Percentiles rank a stretch among this genome's conserved stretches.
phyloP scores from a whole-genome alignment of 2,797 vertebrate species.

The Thaleichthys pacificus region DNA sequence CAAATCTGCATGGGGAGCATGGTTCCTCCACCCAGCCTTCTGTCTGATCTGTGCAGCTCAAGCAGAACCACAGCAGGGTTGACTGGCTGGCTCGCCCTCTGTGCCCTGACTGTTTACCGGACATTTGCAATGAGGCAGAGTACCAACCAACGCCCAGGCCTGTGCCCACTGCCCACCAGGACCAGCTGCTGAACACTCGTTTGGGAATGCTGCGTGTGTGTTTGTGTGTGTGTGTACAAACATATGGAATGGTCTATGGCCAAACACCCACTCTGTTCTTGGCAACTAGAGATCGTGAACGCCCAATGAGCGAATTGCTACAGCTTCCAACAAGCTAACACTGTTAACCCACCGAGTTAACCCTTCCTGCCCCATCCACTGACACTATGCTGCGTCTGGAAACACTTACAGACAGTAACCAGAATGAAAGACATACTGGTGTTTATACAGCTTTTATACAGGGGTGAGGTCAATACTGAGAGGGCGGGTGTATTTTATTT shows the following conservation, averaged over 20 bases:
- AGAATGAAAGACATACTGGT: conserved; percentile 16
- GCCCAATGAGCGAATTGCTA: conserved; percentile 63
- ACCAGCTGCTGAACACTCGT: conserved; percentile 31
- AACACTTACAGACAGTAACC: background rate
- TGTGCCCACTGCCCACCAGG: conserved; percentile 22
- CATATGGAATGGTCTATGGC: conserved; percentile 43
- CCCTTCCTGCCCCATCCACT: conserved; percentile 15
- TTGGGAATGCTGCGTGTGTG: conserved; percentile 5
- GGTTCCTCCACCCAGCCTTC: background rate
- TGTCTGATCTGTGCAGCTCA: conserved; percentile 4
- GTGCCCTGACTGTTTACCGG: conserved; percentile 31
- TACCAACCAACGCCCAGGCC: conserved; percentile 30
- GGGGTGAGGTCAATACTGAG: conserved; percentile 46
- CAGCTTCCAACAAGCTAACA: conserved; percentile 34
- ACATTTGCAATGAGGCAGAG: conserved; percentile 30
- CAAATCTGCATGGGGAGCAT: background rate
- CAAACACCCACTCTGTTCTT: conserved; percentile 63
- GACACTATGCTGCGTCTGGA: background rate
- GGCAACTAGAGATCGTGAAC: conserved; percentile 59
- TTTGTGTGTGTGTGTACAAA: conserved; percentile 30
- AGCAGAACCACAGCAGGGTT: background rate
- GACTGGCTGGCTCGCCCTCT: background rate
- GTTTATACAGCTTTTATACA: conserved; percentile 13
- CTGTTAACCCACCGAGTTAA: conserved; percentile 39
- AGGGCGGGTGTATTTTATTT: conserved; percentile 42